A percentile compares a stretch with the other conserved stretches of the same genome.
Evolutionary conservation across 2,888 invertebrate genomes (phyloP).

Genomic region (Plagodis pulveraria): DNA sequence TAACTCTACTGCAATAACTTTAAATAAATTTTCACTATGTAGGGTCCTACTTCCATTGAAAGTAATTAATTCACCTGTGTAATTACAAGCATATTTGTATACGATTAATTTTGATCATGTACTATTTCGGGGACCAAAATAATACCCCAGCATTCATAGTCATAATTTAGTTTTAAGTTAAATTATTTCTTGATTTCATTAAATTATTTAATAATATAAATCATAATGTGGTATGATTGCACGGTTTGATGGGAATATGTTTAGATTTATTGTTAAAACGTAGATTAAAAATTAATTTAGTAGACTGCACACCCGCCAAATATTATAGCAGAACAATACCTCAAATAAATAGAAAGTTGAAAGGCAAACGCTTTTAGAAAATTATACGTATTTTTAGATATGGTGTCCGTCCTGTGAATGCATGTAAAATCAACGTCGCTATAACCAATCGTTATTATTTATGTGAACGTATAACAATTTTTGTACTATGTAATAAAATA

Average conservation of each 20-base stretch:
- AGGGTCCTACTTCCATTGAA: no score
- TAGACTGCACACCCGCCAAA: constrained; percentile 75
- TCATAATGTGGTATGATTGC: background rate
- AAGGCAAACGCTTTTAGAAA: constrained; percentile 20
- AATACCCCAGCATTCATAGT: constrained; percentile 9
- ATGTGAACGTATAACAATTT: constrained; percentile 51
- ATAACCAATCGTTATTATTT: constrained; percentile 43
- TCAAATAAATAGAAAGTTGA: constrained; percentile 26
- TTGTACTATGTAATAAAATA: constrained; percentile 65
- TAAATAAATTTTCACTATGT: no score
- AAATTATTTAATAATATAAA: background rate
- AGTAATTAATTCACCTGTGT: no score
- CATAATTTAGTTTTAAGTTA: constrained; percentile 13
- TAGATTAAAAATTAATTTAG: constrained; percentile 36
- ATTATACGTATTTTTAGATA: constrained; percentile 16
- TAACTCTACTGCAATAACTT: no score
- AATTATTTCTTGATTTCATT: constrained; percentile 3
- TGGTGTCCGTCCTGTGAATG: constrained; percentile 4
- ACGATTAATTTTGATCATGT: no score
- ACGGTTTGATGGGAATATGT: constrained; percentile 17
- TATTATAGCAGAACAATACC: constrained; percentile 40
- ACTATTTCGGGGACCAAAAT: constrained; percentile 2
- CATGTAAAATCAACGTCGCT: constrained; percentile 30
- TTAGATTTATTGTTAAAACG: constrained; percentile 11
- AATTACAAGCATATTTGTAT: no score